These are phyloP conservation scores for Clostera curtula DNA, from an alignment of 2,888 invertebrate species.

Conservation along the genomic window DNA sequence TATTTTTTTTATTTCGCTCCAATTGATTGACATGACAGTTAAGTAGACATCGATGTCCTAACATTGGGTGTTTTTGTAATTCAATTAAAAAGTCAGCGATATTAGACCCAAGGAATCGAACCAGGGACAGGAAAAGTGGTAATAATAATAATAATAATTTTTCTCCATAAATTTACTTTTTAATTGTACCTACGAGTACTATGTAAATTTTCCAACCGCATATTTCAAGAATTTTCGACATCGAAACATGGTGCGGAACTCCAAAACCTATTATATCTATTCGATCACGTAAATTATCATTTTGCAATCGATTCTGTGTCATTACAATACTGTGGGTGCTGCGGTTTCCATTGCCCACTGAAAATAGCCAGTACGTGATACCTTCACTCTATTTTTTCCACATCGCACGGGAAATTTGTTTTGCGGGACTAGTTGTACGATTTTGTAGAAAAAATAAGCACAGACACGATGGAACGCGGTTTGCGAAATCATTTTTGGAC, in stretches of 20 bases:
- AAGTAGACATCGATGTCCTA: no score
- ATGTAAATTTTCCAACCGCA: no score
- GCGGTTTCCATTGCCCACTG: constrained; percentile 59
- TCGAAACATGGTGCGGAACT: constrained; percentile 6
- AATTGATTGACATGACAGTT: no score
- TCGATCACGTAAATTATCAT: constrained; percentile 65
- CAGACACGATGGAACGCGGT: constrained; percentile 35
- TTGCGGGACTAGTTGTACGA: constrained; percentile 56
- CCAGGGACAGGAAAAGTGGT: no score
- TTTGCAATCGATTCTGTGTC: constrained; percentile 64
- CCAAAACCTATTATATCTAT: constrained; percentile 48
- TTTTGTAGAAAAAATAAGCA: constrained; percentile 45
- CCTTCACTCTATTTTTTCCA: constrained; percentile 47
- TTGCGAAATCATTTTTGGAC: constrained; percentile 19
- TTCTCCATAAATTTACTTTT: no score
- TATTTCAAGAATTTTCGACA: constrained; percentile 15
- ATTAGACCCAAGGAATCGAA: no score
- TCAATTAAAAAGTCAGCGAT: no score
- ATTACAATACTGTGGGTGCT: constrained; percentile 62
- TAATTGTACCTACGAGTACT: no score
- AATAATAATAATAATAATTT: background rate
- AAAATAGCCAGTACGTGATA: constrained; percentile 61
- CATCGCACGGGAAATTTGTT: constrained; percentile 29
- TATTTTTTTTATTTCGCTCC: no score
- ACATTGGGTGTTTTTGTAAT: no score